Percentiles rank a stretch among this genome's conserved stretches.
phyloP scores from a whole-genome alignment of 2,113 vertebrate genomes.

The Rallus limicola region DNA sequence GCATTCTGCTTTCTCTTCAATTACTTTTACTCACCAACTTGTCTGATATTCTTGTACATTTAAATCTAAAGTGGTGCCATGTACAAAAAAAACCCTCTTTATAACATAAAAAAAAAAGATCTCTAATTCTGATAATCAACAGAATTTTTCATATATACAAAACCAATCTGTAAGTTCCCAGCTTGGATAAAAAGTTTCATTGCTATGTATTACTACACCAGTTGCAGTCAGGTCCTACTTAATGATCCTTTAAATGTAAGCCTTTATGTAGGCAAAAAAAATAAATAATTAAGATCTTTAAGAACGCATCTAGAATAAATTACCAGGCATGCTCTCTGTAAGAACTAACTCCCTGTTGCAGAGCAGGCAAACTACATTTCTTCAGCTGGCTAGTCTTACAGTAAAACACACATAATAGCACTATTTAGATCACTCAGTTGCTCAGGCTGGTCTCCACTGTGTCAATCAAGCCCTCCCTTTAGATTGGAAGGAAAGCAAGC shows the following conservation, averaged over 20 bases:
- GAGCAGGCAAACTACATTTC: background rate
- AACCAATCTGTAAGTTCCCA: background rate
- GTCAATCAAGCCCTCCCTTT: background rate
- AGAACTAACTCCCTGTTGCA: background rate
- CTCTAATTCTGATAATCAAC: background rate
- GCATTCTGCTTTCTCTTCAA: background rate
- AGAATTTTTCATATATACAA: background rate
- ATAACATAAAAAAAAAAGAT: background rate
- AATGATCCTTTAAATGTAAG: background rate
- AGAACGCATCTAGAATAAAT: background rate
- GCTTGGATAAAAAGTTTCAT: background rate
- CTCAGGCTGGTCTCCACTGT: background rate
- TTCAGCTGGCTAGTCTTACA: background rate
- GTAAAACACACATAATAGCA: background rate
- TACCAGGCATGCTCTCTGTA: background rate
- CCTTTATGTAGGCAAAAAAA: background rate
- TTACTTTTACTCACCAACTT: fast-evolving
- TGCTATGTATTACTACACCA: background rate
- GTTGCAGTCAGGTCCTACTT: background rate
- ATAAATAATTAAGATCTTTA: background rate
- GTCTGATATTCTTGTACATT: background rate
- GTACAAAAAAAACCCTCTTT: background rate
- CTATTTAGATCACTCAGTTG: background rate
- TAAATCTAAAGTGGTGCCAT: background rate
- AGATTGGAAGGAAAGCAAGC: background rate